Conservation (phyloP, 2,113 vertebrate genomes). For the Melanerpes formicivorus region DNA sequence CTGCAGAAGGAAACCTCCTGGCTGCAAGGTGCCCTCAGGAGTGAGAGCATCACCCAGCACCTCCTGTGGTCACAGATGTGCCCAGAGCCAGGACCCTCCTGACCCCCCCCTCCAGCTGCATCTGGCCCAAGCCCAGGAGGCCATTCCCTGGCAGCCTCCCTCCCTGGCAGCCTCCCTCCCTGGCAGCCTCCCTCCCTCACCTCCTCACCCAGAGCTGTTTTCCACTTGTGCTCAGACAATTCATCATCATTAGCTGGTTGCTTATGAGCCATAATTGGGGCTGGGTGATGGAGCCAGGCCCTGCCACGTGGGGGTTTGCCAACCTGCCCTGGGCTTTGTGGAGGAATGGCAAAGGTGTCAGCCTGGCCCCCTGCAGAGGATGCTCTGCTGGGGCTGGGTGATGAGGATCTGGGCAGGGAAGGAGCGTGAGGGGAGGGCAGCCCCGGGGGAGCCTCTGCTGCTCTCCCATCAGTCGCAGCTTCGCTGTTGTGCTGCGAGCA, state of each 20-base stretch:
- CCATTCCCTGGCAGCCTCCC: neutral
- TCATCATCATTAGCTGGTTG: neutral
- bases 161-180: too few species aligned
- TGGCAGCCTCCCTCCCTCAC: neutral
- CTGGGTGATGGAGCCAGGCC: neutral
- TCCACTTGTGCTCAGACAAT: neutral
- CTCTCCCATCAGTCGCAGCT: neutral
- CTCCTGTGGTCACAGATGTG: rapidly evolving
- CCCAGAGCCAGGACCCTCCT: neutral
- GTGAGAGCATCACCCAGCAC: neutral
- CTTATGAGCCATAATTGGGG: neutral
- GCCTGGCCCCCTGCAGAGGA: neutral
- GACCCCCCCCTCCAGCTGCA: neutral
- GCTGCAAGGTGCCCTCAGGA: neutral
- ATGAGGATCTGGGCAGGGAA: neutral
- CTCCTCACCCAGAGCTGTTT: neutral
- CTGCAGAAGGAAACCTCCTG: neutral
- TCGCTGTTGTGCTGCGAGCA: neutral
- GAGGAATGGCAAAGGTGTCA: neutral
- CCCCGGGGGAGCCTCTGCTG: neutral
- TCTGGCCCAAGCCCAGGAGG: neutral
- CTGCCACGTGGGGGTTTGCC: neutral
- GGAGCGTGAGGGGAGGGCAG: neutral
- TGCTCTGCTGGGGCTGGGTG: neutral
- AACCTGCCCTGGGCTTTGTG: neutral